These are phyloP conservation scores for Phrynocephalus forsythii DNA, from an alignment of 2,797 vertebrate genomes.

Conservation along the genomic window DNA sequence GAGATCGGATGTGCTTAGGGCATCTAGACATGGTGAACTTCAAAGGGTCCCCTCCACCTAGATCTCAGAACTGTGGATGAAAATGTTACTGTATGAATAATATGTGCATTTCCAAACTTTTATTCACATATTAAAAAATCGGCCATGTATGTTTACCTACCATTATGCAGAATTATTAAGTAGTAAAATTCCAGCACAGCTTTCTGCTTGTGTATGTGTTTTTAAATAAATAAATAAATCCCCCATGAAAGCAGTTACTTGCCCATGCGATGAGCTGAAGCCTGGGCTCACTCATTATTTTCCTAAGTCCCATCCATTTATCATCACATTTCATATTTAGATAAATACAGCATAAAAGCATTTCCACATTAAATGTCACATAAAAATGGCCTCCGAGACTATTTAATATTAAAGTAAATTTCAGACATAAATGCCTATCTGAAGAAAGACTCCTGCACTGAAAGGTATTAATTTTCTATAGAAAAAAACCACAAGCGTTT, in stretches of 20 bases:
- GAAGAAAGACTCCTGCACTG: background rate
- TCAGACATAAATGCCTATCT: background rate
- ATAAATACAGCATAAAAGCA: background rate
- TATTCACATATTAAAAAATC: background rate
- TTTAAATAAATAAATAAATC: background rate
- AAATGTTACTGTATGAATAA: no score
- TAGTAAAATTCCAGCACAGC: background rate
- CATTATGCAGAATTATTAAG: background rate
- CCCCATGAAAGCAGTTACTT: background rate
- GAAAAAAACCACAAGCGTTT: background rate
- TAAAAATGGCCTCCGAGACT: background rate
- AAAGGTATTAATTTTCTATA: background rate
- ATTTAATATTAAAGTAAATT: background rate
- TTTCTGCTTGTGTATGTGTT: background rate
- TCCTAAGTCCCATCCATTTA: background rate
- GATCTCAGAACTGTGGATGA: no score
- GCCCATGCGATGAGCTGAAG: background rate
- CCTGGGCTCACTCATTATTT: background rate
- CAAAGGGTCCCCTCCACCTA: no score
- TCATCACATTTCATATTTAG: constrained; percentile 21
- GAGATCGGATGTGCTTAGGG: no score
- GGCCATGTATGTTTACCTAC: rapidly evolving
- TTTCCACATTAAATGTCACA: constrained; percentile 35
- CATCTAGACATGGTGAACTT: no score
- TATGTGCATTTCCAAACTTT: no score